phyloP scores from a whole-genome alignment of 2,888 invertebrate species.

The Mythimna lalbum region DNA sequence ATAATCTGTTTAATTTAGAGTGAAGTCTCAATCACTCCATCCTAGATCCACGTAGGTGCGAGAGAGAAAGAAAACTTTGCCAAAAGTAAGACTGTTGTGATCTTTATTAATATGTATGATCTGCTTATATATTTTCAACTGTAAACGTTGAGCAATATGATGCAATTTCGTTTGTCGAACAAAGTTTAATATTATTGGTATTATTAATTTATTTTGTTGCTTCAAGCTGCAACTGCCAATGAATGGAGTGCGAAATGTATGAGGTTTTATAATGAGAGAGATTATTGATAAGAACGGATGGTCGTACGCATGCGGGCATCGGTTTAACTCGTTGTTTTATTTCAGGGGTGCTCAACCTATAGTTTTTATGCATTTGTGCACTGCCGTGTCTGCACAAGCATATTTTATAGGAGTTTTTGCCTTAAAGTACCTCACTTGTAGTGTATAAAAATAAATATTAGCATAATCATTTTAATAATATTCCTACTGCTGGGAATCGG shows the following conservation, averaged over 20 bases:
- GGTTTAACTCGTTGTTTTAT: not conserved
- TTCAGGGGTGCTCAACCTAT: not conserved
- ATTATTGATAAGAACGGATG: constrained; percentile 29
- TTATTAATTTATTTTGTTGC: constrained; percentile 20
- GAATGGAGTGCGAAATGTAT: constrained; percentile 7
- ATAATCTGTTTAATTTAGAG: constrained; percentile 10
- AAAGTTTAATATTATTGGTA: constrained; percentile 19
- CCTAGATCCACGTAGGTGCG: constrained; percentile 8
- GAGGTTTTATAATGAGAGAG: constrained; percentile 3
- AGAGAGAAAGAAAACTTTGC: constrained; percentile 29
- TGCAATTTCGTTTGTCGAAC: constrained; percentile 14
- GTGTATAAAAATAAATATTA: no score
- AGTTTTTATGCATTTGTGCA: no score
- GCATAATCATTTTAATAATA: no score
- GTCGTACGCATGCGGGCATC: constrained; percentile 19
- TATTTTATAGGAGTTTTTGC: not conserved
- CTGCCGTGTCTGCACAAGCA: not conserved
- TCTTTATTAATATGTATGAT: constrained; percentile 28
- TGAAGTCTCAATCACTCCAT: not conserved
- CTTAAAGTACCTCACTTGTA: not conserved
- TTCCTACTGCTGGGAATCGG: no score
- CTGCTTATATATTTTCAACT: constrained; percentile 30
- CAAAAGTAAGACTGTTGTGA: constrained; percentile 49
- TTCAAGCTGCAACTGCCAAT: constrained; percentile 25
- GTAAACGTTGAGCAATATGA: not conserved